Evolutionary conservation across 2,113 vertebrate genomes (phyloP), one percentile per base, ranked within the genome.

Genomic region (Gopherus flavomarginatus): DNA sequence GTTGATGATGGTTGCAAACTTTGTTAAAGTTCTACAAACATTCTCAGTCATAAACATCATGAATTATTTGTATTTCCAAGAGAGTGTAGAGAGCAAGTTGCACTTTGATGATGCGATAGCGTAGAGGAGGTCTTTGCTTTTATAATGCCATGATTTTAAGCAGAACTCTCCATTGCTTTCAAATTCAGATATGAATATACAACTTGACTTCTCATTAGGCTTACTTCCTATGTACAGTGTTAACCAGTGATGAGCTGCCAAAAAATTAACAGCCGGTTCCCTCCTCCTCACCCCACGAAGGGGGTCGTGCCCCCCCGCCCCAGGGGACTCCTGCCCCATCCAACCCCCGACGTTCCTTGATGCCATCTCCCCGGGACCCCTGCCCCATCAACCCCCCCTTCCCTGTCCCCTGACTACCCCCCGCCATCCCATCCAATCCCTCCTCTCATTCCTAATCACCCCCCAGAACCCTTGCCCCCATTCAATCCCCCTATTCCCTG

Each of bases 1-100:
- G 47, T 92, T 90, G 69, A 93, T 31, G 81, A 17, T 92, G 83
- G 49, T 93, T 83, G 83, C 53, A 93, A 94, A 91, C 80, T 93
- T 89, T 53, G 29, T 86, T 89, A 81, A 83, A 75, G 75, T 89
- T 89, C 94, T 91, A 52, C 29, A 92, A 92, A 89, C 87, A 90
- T 94, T 92, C 95, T 96, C 88, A 78, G 53, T 91, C 86, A 75
- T 50, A 95, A 78, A 85, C 16, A 53, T 62, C 53, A 44, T 31
- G 35, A 17, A 94, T 92, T 89, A 86, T 89, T 93, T 95, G 31
- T 83, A 26, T 91, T 88, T 96, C 62, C 62, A 83, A 54, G 65
- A 50, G 11, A 2, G 19, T 17, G 31, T 82, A 50, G 44, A 78
- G 53, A 90, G 54, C 89, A 92, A 85, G 44, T 79, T 96, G 81